A percentile compares a stretch with the other conserved stretches of the same genome.
Conservation (phyloP, 2,113 vertebrate species). For the Nettapus auritus region DNA sequence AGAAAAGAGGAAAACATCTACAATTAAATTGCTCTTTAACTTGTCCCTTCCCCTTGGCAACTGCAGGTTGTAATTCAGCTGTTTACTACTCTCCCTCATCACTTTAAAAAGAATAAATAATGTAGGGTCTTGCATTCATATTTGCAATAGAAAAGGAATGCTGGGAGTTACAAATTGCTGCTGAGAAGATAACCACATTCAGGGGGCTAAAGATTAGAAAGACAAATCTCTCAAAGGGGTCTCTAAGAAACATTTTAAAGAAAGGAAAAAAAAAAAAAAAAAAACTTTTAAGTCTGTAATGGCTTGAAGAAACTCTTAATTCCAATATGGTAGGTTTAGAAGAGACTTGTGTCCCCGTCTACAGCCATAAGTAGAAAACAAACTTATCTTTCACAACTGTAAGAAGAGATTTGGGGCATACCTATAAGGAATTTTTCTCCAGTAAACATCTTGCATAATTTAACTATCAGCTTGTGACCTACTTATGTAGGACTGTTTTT, state of each 20-base stretch:
- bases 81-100: slow-evolving; percentile 14
- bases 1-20: slow-evolving; percentile 10
- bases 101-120: slow-evolving; percentile 49
- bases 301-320: not conserved
- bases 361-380: not conserved
- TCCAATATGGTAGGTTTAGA: not conserved
- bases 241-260: not conserved
- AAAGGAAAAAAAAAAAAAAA: not conserved
- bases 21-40: slow-evolving; percentile 49
- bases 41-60: slow-evolving; percentile 29
- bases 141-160: slow-evolving; percentile 20
- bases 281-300: not conserved
- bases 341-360: not conserved
- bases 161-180: not conserved
- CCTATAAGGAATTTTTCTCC: not conserved
- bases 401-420: not conserved
- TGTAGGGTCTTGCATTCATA: not conserved
- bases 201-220: not conserved
- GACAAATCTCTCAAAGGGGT: not conserved
- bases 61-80: slow-evolving; percentile 19
- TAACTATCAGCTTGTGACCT: not conserved
- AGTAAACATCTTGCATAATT: not conserved
- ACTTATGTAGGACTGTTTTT: not conserved
- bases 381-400: not conserved
- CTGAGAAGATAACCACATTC: slow-evolving; percentile 1